Evolutionary conservation across 2,113 vertebrate genomes (phyloP).

Genomic region (Phoenicopterus ruber): DNA sequence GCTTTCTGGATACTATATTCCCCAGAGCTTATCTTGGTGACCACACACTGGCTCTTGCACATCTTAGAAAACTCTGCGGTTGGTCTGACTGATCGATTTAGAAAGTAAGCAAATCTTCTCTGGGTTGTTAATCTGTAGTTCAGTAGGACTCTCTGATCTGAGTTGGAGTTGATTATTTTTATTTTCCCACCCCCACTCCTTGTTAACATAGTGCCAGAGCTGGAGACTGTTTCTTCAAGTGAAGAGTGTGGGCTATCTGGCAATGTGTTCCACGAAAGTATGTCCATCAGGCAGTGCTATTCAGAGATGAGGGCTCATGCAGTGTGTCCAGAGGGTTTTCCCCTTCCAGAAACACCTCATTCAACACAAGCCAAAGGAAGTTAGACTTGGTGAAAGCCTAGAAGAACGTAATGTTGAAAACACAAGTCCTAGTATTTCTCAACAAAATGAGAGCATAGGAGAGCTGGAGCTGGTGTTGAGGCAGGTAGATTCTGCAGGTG

Average conservation of each 20-base stretch:
- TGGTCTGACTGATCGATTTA: background rate
- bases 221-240: background rate
- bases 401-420: background rate
- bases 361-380: background rate
- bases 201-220: background rate
- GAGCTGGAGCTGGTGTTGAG: background rate
- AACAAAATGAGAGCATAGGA: background rate
- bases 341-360: background rate
- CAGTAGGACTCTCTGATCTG: background rate
- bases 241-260: background rate
- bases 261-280: conserved; percentile 17
- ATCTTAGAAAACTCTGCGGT: background rate
- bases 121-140: background rate
- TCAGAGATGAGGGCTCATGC: background rate
- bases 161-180: no score
- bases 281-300: background rate
- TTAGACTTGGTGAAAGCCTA: background rate
- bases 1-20: background rate
- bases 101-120: background rate
- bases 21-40: background rate
- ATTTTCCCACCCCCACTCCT: background rate
- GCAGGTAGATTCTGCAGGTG: background rate
- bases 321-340: background rate
- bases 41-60: background rate
- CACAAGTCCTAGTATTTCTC: background rate